Evolutionary conservation across 2,888 invertebrate genomes (phyloP).

Genomic region (Trichogramma dendrolimi): DNA sequence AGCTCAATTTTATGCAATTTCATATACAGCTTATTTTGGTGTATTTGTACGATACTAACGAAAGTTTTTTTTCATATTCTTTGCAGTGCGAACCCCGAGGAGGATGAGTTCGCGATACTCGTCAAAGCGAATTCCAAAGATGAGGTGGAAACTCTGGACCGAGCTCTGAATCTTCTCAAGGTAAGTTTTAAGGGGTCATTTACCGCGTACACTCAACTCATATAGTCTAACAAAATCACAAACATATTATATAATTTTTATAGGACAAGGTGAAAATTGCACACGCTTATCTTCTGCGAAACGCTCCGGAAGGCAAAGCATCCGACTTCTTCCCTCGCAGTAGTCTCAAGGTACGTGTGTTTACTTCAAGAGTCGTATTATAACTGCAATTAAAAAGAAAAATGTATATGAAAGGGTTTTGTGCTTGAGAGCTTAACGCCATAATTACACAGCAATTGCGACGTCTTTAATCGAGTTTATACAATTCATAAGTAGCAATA

Average conservation of each 20-base stretch:
- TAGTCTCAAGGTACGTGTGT: constrained; percentile 42
- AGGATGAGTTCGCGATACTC: constrained; percentile 55
- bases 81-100: constrained; percentile 51
- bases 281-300: constrained; percentile 42
- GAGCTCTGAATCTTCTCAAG: constrained; percentile 53
- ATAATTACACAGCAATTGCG: too few relatives aligned
- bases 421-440: too few relatives aligned
- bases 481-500: too few relatives aligned
- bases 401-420: too few relatives aligned
- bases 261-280: constrained; percentile 43
- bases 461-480: too few relatives aligned
- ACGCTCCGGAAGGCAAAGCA: constrained; percentile 33
- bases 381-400: too few relatives aligned
- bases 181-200: constrained; percentile 37
- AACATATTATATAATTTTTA: constrained; percentile 18
- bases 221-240: too few relatives aligned
- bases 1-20: not conserved
- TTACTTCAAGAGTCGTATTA: not conserved
- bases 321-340: constrained; percentile 44
- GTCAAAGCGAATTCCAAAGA: constrained; percentile 54
- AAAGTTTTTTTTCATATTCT: constrained; percentile 21
- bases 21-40: not conserved
- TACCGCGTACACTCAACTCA: not conserved
- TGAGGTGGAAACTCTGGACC: constrained; percentile 55
- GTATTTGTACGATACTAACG: not conserved